phyloP scores from a whole-genome alignment of 1,140 invertebrate species.

The Pristionchus pacificus region DNA sequence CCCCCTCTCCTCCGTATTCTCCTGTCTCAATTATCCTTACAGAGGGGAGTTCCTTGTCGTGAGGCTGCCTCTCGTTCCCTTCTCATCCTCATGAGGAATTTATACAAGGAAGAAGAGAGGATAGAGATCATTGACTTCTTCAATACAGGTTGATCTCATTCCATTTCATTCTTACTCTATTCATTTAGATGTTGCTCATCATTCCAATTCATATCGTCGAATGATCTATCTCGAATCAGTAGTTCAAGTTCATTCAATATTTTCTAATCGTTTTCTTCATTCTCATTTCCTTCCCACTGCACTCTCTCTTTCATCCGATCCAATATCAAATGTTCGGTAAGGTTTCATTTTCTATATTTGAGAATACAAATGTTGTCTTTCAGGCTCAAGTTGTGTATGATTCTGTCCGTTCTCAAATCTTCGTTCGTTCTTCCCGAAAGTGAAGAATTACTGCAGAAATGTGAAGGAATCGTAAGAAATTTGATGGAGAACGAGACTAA shows the following conservation, averaged over 20 bases:
- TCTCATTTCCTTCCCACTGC: background rate
- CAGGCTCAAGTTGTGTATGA: background rate
- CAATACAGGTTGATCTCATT: background rate
- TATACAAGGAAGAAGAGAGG: background rate
- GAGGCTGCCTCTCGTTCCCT: background rate
- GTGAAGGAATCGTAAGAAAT: background rate
- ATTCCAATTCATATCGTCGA: background rate
- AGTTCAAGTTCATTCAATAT: background rate
- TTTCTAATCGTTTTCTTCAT: background rate
- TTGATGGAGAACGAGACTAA: background rate
- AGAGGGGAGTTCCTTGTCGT: background rate
- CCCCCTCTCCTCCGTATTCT: background rate
- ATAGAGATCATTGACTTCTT: background rate
- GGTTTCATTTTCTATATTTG: background rate
- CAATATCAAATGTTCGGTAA: background rate
- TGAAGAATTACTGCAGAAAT: background rate
- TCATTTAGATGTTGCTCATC: background rate
- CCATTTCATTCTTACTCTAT: background rate
- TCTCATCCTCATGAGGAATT: background rate
- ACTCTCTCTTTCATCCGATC: background rate
- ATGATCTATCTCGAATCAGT: background rate
- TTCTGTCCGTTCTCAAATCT: background rate
- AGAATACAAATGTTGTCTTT: background rate
- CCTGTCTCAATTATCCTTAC: background rate
- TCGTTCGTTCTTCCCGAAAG: background rate